A percentile compares a stretch with the other conserved stretches of the same genome.
Conservation (phyloP, 2,113 vertebrate genomes). For the Bos indicus region DNA sequence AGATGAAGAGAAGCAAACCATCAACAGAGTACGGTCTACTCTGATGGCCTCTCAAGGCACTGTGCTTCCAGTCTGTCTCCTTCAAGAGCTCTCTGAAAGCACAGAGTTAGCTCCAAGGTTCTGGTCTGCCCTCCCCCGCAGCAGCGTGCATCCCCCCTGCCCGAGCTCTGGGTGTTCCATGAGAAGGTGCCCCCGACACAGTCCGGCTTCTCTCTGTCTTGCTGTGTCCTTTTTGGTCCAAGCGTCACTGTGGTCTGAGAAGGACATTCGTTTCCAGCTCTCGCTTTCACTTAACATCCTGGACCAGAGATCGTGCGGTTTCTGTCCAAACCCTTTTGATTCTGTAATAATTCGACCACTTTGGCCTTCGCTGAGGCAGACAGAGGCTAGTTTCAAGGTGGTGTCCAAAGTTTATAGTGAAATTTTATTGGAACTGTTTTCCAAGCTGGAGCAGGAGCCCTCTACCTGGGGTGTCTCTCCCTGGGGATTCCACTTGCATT, state of each 20-base stretch:
- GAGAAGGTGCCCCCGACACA: accelerated
- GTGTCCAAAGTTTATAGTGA: neutral
- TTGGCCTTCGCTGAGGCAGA: neutral
- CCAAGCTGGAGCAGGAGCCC: neutral
- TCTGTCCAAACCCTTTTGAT: neutral
- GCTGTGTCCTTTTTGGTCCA: too few relatives aligned
- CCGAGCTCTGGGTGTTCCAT: accelerated
- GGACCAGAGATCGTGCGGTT: neutral
- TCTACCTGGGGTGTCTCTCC: neutral
- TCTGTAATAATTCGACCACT: neutral
- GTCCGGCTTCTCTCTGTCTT: accelerated
- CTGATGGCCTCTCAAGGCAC: neutral
- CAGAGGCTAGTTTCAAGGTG: neutral
- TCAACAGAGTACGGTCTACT: too few relatives aligned
- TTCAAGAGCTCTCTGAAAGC: neutral
- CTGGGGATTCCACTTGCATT: neutral
- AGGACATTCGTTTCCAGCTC: neutral
- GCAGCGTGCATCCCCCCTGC: accelerated
- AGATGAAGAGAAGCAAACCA: neutral
- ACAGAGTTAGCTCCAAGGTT: neutral
- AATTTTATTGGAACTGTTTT: neutral
- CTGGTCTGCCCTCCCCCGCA: neutral
- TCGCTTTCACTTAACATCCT: neutral
- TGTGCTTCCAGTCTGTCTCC: neutral
- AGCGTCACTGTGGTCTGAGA: neutral